Percentiles rank a stretch among this genome's conserved stretches.
Conservation (phyloP, 2,888 invertebrate species). For the Rhagonycha lutea region DNA sequence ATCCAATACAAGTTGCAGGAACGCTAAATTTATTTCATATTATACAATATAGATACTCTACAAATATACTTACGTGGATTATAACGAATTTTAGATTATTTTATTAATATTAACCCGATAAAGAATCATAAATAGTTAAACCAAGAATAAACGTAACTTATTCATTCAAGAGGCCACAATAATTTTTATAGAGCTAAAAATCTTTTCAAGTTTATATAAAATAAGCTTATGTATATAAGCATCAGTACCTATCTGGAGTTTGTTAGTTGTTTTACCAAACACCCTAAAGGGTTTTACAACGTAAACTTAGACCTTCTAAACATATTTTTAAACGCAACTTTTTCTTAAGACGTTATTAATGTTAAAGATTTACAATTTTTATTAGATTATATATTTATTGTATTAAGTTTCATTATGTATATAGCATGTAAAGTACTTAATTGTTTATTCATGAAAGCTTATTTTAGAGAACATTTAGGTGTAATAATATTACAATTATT, state of each 20-base stretch:
- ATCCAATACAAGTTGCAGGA: constrained; percentile 35
- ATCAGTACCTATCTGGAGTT: not conserved
- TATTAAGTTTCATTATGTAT: not conserved
- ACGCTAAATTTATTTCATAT: constrained; percentile 28
- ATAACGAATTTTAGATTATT: constrained; percentile 17
- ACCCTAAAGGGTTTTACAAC: constrained; percentile 14
- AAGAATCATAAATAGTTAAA: not conserved
- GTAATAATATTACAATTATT: no score
- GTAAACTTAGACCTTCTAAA: not conserved
- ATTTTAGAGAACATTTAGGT: not conserved
- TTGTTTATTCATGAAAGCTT: not conserved
- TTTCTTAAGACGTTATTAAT: not conserved
- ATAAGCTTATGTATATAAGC: not conserved
- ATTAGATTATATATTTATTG: not conserved
- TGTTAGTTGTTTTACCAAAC: constrained; percentile 22
- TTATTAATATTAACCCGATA: not conserved
- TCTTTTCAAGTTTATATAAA: not conserved
- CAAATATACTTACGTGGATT: constrained; percentile 13
- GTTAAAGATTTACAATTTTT: not conserved
- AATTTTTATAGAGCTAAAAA: not conserved
- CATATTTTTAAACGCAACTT: not conserved
- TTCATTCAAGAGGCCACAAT: constrained; percentile 4
- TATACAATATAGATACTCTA: not conserved
- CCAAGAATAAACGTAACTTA: constrained; percentile 13
- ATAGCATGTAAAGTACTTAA: not conserved